phyloP scores from a whole-genome alignment of 2,113 vertebrate genomes.

The Scomber scombrus region DNA sequence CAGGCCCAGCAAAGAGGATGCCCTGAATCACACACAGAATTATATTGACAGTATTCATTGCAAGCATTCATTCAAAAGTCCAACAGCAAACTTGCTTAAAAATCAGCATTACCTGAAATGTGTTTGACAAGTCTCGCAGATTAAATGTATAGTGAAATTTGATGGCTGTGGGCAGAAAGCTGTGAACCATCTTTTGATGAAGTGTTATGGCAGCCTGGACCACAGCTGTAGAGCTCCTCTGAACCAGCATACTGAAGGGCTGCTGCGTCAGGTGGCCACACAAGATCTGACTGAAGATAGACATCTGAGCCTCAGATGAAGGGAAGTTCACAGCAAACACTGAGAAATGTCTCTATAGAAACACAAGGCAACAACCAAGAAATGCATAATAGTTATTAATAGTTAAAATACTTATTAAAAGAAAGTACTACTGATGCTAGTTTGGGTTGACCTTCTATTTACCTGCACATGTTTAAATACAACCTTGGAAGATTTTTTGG shows the following conservation, averaged over 20 bases:
- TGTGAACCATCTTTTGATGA: slow-evolving; percentile 83
- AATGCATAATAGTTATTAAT: neutral
- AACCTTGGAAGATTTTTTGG: neutral
- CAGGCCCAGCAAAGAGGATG: slow-evolving; percentile 84
- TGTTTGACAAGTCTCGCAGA: slow-evolving; percentile 82
- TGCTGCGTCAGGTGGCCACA: slow-evolving; percentile 82
- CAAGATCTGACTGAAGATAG: slow-evolving; percentile 87
- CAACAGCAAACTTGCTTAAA: neutral
- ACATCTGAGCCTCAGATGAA: slow-evolving; percentile 78
- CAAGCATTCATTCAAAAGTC: slow-evolving; percentile 1
- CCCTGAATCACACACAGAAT: slow-evolving; percentile 76
- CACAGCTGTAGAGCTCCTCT: slow-evolving; percentile 68
- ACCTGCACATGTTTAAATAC: neutral
- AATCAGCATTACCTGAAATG: slow-evolving; percentile 85
- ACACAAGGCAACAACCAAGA: neutral
- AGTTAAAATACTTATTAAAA: neutral
- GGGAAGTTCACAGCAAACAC: slow-evolving; percentile 88
- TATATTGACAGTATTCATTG: slow-evolving; percentile 22
- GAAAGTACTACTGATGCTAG: neutral
- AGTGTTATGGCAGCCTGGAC: slow-evolving; percentile 82
- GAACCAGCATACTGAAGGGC: slow-evolving; percentile 74
- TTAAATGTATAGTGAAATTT: slow-evolving; percentile 90
- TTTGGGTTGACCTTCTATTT: neutral
- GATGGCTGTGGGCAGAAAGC: slow-evolving; percentile 83
- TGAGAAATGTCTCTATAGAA: slow-evolving; percentile 87